phyloP scores from a whole-genome alignment of 2,113 vertebrate genomes.

The Rhinogobius similis region DNA sequence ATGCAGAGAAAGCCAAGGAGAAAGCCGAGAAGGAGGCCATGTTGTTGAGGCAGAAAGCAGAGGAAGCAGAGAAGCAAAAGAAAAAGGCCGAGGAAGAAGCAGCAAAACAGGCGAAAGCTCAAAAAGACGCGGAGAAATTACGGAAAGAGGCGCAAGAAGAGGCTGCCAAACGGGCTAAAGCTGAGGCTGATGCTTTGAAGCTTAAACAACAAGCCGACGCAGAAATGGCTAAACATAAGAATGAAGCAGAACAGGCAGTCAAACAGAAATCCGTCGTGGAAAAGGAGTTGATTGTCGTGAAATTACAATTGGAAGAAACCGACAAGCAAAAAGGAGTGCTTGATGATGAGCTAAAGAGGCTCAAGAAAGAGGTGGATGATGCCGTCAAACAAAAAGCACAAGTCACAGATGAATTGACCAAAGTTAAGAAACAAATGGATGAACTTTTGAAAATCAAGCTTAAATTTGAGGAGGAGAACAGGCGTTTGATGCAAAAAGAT shows the following conservation, averaged over 20 bases:
- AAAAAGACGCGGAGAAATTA: constrained; percentile 85
- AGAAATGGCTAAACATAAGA: constrained; percentile 92
- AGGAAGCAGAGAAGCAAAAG: constrained; percentile 88
- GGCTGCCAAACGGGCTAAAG: constrained; percentile 82
- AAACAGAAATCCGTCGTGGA: constrained; percentile 92
- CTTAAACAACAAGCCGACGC: constrained; percentile 88
- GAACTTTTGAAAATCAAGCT: constrained; percentile 88
- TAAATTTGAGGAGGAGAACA: constrained; percentile 90
- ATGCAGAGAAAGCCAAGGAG: constrained; percentile 83
- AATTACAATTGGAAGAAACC: constrained; percentile 88
- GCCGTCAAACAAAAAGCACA: constrained; percentile 86
- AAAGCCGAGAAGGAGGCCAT: constrained; percentile 86
- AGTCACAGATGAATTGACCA: constrained; percentile 90
- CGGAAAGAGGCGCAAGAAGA: constrained; percentile 90
- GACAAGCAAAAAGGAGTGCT: constrained; percentile 89
- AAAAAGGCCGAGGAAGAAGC: constrained; percentile 87
- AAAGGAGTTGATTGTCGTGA: constrained; percentile 86
- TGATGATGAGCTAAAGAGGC: constrained; percentile 90
- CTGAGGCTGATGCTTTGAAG: constrained; percentile 85
- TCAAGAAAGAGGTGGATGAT: constrained; percentile 88
- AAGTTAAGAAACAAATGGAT: constrained; percentile 91
- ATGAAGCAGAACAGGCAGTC: constrained; percentile 86
- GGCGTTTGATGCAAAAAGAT: constrained; percentile 84
- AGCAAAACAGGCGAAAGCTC: constrained; percentile 80
- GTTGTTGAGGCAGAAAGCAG: constrained; percentile 83